Evolutionary conservation across 2,888 invertebrate species (phyloP), one percentile per base, ranked within the genome.

Genomic region (Ceraclea dissimilis): DNA sequence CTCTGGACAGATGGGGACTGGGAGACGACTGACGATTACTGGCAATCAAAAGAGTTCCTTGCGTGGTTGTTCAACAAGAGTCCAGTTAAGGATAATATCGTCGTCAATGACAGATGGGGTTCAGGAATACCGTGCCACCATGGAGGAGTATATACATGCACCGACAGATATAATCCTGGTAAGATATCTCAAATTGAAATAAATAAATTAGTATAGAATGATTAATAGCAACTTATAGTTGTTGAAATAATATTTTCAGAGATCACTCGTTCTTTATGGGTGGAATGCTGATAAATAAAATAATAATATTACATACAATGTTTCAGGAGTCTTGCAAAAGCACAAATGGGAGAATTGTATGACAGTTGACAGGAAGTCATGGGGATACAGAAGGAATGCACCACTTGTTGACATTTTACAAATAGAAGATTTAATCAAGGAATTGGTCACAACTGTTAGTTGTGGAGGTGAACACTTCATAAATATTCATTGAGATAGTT

Each of bases 271-370:
- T n/a, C n/a, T n/a, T n/a, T n/a, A n/a, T n/a, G n/a, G n/a, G n/a
- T n/a, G n/a, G n/a, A n/a, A n/a, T n/a, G n/a, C n/a, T n/a, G n/a
- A n/a, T n/a, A n/a, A n/a, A n/a, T n/a, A n/a, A n/a, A n/a, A n/a
- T n/a, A n/a, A n/a, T n/a, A n/a, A n/a, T n/a, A n/a, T n/a, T n/a
- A n/a, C n/a, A n/a, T n/a, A n/a, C n/a, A n/a, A n/a, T 26, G 5
- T 26, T 19, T 2, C 33, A 59, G 59, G 52, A 39, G 56, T 52
- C 5, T 44, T 59, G 0, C 81, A 82, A 64, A 62, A 70, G 1
- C 92, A 91, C 66, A 98, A 98, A 73, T 98, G 95, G 94, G 97
- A 97, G 72, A 96, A 96, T 70, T 90, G 90, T 19, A 88, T 96
- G 80, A 93, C 96, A 0, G 75, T 98, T 44, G 97, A 98, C 67